Base-by-base conservation (phyloP, 2,797 vertebrate genomes). In the Anableps anableps region DNA sequence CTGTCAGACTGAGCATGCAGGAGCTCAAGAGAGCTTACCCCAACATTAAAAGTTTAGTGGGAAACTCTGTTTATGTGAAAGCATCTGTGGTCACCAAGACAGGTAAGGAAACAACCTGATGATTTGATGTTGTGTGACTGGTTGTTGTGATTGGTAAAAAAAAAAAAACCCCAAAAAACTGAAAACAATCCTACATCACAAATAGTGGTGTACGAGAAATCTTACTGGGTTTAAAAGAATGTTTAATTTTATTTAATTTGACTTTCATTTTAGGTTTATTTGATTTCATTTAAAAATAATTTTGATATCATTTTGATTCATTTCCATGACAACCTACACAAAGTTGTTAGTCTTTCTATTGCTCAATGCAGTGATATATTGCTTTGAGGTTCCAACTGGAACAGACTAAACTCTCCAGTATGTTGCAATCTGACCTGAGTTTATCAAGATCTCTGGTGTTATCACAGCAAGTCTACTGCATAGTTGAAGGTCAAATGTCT, bases 71-170 rank as follows among this genome's bases (percentile, higher is more conserved):
- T 50, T 96, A 96, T 0, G 86, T 96, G 75, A 95, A 95, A 81
- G 96, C 93, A 4, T 95, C 96, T 0, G 95, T 96, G 29, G 85
- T 96, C 81, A 96, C 96, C 76, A 86, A 73, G 34, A 75, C 95
- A 80, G 96, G 96, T 96, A 81, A 86, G 45, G 5, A 66, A 55
- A 47, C 41, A 47, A 43, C 3, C 43, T 0, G 26, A 31, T 17
- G 29, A 14, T n/a, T 6, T 1, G 23, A 70, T 14, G 38, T 45
- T 70, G 3, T 34, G 34, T 36, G 13, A 8, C 31, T 41, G 21
- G 19, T 4, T 26, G 19, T 10, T 10, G 23, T 50, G 17, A 51
- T 29, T 11, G 9, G 36, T 9, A 29, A 55, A 70, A 43, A 47
- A 1, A 43, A 68, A 10, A 51, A 77, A 68, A 76, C 51, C n/a